A percentile compares a stretch with the other conserved stretches of the same genome.
Conservation (phyloP, 2,888 invertebrate genomes). For the Aspidiotus destructor region DNA sequence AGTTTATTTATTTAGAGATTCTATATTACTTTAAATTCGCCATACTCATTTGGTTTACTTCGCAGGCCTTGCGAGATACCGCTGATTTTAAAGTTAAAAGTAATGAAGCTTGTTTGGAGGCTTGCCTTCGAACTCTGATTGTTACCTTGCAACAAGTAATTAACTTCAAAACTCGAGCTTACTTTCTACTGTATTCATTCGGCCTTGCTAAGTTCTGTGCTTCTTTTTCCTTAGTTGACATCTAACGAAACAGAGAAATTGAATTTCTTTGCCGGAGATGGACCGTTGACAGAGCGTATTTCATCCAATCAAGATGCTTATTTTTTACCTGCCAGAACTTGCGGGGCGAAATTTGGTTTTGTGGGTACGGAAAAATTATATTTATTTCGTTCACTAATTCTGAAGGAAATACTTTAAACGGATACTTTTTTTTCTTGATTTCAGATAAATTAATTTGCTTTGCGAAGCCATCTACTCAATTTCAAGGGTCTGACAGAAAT, state of each 20-base stretch:
- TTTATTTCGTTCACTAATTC: background rate
- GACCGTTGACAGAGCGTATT: conserved; percentile 15
- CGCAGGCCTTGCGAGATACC: conserved; percentile 58
- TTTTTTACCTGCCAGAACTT: conserved; percentile 88
- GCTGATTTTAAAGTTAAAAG: conserved; percentile 73
- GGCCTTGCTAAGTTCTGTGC: conserved; percentile 34
- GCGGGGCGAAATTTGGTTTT: conserved; percentile 85
- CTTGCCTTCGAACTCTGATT: conserved; percentile 66
- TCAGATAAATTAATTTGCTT: conserved; percentile 24
- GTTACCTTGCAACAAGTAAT: conserved; percentile 51
- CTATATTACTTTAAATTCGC: conserved; percentile 8
- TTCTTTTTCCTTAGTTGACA: conserved; percentile 9
- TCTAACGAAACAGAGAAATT: conserved; percentile 17
- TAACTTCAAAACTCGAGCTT: background rate
- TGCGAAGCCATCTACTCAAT: conserved; percentile 24
- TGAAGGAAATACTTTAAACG: background rate
- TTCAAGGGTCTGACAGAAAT: conserved; percentile 19
- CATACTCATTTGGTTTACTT: background rate
- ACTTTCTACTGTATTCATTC: conserved; percentile 27
- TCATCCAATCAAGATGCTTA: conserved; percentile 56
- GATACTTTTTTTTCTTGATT: conserved; percentile 1
- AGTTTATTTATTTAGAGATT: background rate
- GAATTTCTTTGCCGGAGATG: conserved; percentile 17
- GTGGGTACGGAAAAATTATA: conserved; percentile 48
- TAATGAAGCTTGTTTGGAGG: conserved; percentile 76